Evolutionary conservation across 2,797 vertebrate genomes (phyloP), one percentile per base, ranked within the genome.

Genomic region (Schizopygopsis malacanthus): DNA sequence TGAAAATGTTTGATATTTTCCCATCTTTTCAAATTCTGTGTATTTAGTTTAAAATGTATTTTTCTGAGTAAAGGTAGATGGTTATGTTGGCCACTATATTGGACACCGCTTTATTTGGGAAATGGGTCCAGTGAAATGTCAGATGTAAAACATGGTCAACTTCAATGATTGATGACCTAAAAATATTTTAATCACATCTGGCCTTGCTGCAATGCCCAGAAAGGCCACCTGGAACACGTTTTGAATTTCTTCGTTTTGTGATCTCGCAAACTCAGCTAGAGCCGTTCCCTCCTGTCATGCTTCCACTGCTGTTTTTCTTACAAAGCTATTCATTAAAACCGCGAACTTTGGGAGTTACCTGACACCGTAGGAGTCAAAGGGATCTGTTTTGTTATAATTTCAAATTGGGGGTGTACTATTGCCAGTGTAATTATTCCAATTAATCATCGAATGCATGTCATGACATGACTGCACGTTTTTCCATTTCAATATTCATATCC

Each of bases 171-270:
- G 87, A 91, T 91, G 87, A 87, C 83, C 80, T 85, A 59, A 83
- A 89, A 91, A 90, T 91, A 88, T 91, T 91, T 86, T 63, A 91
- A 90, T 89, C 85, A 88, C 86, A 45, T 85, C 85, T 87, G 65
- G 75, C 67, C 87, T 88, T 83, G 78, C 86, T 76, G 84, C 86
- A 20, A 59, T 79, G 88, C 86, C 85, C 82, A 80, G 73, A 85
- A 90, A 82, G 86, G 76, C 87, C 89, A 89, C 88, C 88, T 90
- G 90, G 89, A 89, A 75, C 82, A 52, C 61, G 88, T 85, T 85
- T 87, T 84, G 70, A 45, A 59, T 90, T 90, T 90, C 88, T 89
- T 87, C 52, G 20, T 76, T 67, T 90, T 85, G 85, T 75, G 82
- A 76, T 76, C 71, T 85, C 47, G 89, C 84, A 81, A 88, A 90